Percentiles rank a stretch among this genome's conserved stretches.
Conservation (phyloP, 2,113 vertebrate species). For the Campylorhamphus procurvoides region DNA sequence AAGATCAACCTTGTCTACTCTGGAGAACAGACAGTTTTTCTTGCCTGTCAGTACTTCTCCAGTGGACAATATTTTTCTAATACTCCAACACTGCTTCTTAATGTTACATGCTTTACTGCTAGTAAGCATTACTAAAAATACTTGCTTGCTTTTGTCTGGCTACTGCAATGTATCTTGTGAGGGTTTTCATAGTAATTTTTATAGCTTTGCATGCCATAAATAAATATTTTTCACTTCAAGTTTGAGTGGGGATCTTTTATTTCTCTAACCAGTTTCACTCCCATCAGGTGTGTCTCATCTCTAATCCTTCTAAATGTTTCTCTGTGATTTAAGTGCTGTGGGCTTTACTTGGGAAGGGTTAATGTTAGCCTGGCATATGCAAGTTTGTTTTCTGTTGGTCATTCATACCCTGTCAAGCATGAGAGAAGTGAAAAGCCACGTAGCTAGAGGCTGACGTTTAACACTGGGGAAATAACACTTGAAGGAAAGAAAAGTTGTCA, state of each 20-base stretch:
- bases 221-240: slow-evolving; percentile 71
- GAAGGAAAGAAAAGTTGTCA: background rate
- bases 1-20: slow-evolving; percentile 64
- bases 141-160: slow-evolving; percentile 59
- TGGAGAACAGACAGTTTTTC: slow-evolving; percentile 44
- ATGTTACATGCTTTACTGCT: slow-evolving; percentile 50
- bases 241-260: slow-evolving; percentile 62
- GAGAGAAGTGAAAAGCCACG: slow-evolving; percentile 11
- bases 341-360: background rate
- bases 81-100: slow-evolving; percentile 8
- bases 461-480: background rate
- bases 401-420: background rate
- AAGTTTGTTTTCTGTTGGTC: slow-evolving; percentile 11
- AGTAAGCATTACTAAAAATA: slow-evolving; percentile 56
- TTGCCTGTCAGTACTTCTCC: slow-evolving; percentile 45
- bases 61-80: slow-evolving; percentile 37
- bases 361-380: background rate
- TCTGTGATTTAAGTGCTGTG: background rate
- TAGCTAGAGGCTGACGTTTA: background rate
- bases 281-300: slow-evolving; percentile 47
- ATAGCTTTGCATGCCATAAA: slow-evolving; percentile 65
- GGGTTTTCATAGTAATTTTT: slow-evolving; percentile 57
- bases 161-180: slow-evolving; percentile 59
- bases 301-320: slow-evolving; percentile 26
- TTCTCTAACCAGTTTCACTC: slow-evolving; percentile 60